Conservation (phyloP, 2,113 vertebrate species). For the Bambusicola thoracicus region DNA sequence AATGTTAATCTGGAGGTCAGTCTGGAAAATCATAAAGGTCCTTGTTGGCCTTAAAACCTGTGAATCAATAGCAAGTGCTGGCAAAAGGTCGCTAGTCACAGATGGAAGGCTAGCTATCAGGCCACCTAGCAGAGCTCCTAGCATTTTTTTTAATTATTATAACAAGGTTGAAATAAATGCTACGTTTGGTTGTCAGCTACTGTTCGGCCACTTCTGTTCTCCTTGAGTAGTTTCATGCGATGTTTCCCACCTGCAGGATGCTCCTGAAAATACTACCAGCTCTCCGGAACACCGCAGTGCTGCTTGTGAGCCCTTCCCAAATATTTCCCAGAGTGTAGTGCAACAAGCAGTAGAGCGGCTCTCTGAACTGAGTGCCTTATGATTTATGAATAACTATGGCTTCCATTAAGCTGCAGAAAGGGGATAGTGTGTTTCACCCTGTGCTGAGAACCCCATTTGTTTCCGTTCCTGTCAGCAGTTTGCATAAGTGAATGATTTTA, state of each 20-base stretch:
- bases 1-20: background rate
- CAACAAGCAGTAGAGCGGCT: background rate
- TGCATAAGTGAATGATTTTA: slow-evolving; percentile 83
- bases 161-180: background rate
- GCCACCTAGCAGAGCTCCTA: background rate
- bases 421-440: slow-evolving; percentile 64
- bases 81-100: slow-evolving; percentile 6
- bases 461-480: slow-evolving; percentile 80
- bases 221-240: background rate
- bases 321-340: background rate
- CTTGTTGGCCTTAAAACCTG: slow-evolving; percentile 6
- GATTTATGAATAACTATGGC: slow-evolving; percentile 69
- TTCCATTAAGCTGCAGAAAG: slow-evolving; percentile 71
- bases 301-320: background rate
- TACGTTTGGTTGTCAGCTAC: background rate
- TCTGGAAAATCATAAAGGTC: background rate
- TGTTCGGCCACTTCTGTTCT: background rate
- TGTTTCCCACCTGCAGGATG: background rate
- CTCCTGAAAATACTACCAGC: background rate
- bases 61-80: background rate
- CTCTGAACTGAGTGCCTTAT: background rate
- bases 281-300: background rate
- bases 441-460: slow-evolving; percentile 76
- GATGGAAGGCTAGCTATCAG: background rate
- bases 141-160: background rate